phyloP scores from a whole-genome alignment of 2,888 invertebrate genomes.

The Oeneis ivallda region DNA sequence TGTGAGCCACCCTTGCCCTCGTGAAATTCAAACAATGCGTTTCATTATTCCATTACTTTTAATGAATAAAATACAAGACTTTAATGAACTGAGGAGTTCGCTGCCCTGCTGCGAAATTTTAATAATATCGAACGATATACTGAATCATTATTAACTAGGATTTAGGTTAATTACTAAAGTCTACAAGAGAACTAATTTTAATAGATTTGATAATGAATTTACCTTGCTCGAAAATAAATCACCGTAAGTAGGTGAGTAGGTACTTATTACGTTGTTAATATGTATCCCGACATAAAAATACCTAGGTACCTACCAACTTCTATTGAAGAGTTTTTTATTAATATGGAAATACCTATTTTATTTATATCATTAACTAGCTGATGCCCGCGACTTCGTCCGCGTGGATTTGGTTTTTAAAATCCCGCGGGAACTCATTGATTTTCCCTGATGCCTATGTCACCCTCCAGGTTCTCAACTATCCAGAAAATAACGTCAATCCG shows the following conservation, averaged over 20 bases:
- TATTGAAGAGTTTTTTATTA: no score
- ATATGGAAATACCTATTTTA: no score
- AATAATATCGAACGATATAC: constrained; percentile 38
- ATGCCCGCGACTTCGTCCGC: no score
- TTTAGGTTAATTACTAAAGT: constrained; percentile 16
- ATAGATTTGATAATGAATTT: background rate
- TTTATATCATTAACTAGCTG: no score
- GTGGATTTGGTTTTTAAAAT: no score
- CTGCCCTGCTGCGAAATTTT: constrained; percentile 40
- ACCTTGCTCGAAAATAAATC: background rate
- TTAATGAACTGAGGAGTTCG: constrained; percentile 31
- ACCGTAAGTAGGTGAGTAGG: background rate
- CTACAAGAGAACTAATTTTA: background rate
- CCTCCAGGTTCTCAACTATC: no score
- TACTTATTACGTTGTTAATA: background rate
- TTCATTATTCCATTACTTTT: constrained; percentile 53
- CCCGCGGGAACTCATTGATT: no score
- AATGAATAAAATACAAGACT: constrained; percentile 4
- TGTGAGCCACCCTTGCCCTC: constrained; percentile 38
- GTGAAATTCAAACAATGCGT: constrained; percentile 46
- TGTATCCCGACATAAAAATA: no score
- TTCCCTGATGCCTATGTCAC: no score
- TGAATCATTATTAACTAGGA: constrained; percentile 31
- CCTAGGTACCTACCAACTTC: no score
- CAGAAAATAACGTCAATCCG: no score